Evolutionary conservation across 2,797 vertebrate species (phyloP).

Genomic region (Cyclura pinguis): DNA sequence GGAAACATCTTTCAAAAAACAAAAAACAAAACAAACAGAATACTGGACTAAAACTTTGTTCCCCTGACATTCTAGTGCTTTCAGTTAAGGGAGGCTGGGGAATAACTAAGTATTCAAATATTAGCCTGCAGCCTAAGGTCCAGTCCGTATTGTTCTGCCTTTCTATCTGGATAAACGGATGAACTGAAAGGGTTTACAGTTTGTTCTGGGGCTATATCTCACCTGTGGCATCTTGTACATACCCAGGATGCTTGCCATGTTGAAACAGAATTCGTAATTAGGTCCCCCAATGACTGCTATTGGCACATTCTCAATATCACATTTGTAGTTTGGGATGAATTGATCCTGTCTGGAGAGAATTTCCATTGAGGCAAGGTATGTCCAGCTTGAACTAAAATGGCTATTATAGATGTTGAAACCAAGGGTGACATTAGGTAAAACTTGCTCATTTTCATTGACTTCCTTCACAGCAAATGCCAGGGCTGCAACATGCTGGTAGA

Average conservation of each 20-base stretch:
- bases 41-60: no score
- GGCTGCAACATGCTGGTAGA: constrained; percentile 18
- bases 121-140: no score
- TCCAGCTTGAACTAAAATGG: constrained; percentile 14
- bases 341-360: neutral
- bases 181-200: neutral
- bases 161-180: no score
- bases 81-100: no score
- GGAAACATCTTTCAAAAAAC: no score
- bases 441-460: neutral
- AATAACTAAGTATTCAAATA: no score
- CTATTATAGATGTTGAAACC: constrained; percentile 24
- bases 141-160: no score
- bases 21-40: no score
- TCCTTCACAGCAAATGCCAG: constrained; percentile 25
- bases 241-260: constrained; percentile 3
- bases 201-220: neutral
- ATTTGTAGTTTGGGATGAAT: constrained; percentile 20
- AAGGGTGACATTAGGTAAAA: neutral
- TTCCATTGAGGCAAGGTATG: constrained; percentile 3
- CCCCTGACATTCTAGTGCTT: no score
- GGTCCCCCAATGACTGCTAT: constrained; percentile 14
- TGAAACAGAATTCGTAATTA: neutral
- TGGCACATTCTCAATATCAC: neutral
- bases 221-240: constrained; percentile 23